phyloP scores from a whole-genome alignment of 2,888 invertebrate species.

The Cyclophora punctaria region DNA sequence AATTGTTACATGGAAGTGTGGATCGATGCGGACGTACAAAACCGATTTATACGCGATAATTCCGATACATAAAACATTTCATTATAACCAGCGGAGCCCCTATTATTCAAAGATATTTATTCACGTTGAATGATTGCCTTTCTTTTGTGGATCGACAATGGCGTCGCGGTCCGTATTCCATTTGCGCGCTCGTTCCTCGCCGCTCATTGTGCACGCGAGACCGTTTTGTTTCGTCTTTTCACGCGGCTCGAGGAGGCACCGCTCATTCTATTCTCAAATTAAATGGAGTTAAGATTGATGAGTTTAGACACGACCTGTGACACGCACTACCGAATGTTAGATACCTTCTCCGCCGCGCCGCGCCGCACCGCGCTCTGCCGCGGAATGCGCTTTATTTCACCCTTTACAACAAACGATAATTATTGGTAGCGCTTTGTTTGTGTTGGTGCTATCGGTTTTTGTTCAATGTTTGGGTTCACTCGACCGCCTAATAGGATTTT shows the following conservation, averaged over 20 bases:
- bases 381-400: conserved; percentile 63
- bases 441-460: conserved; percentile 49
- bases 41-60: conserved; percentile 64
- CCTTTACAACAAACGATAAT: conserved; percentile 63
- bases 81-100: conserved; percentile 58
- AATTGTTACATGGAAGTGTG: conserved; percentile 40
- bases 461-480: conserved; percentile 52
- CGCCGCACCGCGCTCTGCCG: conserved; percentile 30
- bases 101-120: conserved; percentile 75
- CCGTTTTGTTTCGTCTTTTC: conserved; percentile 53
- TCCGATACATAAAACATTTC: conserved; percentile 70
- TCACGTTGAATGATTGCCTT: conserved; percentile 75
- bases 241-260: conserved; percentile 34
- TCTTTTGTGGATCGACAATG: conserved; percentile 71
- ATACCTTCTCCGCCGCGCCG: conserved; percentile 5
- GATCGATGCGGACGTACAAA: conserved; percentile 34
- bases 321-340: conserved; percentile 69
- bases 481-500: conserved; percentile 63
- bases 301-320: conserved; percentile 71
- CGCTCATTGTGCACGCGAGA: conserved; percentile 61
- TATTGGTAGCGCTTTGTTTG: conserved; percentile 53
- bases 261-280: conserved; percentile 54
- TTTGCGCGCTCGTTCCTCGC: conserved; percentile 46
- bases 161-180: conserved; percentile 61
- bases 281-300: conserved; percentile 71